Percentiles rank a stretch among this genome's conserved stretches.
Conservation (phyloP, 2,113 vertebrate species). For the Gnathochromis pfefferi region DNA sequence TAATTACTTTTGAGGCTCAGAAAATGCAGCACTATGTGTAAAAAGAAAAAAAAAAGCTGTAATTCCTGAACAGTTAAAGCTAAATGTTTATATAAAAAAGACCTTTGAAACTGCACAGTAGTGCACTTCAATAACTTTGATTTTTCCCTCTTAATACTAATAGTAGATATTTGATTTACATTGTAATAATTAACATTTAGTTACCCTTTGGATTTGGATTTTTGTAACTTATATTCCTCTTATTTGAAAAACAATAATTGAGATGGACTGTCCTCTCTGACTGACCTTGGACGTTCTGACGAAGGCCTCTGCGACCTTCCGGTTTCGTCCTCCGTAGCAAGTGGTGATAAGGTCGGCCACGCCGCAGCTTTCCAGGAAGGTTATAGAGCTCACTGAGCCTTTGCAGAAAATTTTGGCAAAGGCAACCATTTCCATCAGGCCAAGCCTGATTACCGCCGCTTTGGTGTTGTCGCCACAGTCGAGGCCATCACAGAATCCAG, state of each 20-base stretch:
- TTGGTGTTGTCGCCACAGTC: constrained; percentile 82
- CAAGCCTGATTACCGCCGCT: constrained; percentile 82
- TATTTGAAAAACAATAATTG: background rate
- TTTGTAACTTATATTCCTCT: background rate
- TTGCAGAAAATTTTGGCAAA: constrained; percentile 81
- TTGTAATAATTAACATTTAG: background rate
- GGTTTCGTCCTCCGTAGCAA: constrained; percentile 83
- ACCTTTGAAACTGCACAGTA: background rate
- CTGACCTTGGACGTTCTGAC: constrained; percentile 75
- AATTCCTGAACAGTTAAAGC: background rate
- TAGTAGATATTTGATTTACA: background rate
- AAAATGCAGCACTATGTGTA: background rate
- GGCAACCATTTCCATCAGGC: constrained; percentile 87
- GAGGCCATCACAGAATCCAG: constrained; percentile 83
- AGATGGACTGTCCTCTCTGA: background rate
- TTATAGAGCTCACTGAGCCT: constrained; percentile 59
- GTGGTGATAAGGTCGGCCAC: constrained; percentile 86
- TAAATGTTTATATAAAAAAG: background rate
- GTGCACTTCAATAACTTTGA: background rate
- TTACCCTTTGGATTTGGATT: background rate
- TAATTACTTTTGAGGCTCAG: background rate
- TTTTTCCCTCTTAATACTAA: background rate
- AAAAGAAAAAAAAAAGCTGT: background rate
- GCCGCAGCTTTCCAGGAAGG: constrained; percentile 86
- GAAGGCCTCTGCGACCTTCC: constrained; percentile 82